Evolutionary conservation across 2,113 vertebrate species (phyloP).

Genomic region (Rhynchopsitta pachyrhyncha): DNA sequence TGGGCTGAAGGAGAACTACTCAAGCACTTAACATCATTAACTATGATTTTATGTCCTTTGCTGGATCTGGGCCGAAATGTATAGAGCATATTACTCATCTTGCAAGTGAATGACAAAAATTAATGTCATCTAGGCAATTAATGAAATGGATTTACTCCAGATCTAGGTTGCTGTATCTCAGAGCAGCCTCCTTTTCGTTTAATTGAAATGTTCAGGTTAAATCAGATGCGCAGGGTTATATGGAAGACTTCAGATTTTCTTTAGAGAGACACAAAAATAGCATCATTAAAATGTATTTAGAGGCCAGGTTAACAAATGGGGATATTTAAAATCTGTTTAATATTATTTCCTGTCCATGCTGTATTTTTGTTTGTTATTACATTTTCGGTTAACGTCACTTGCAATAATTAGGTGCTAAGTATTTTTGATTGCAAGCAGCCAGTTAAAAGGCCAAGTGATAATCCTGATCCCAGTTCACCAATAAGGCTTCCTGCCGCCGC

Average conservation of each 20-base stretch:
- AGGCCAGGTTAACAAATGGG: neutral
- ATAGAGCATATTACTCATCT: neutral
- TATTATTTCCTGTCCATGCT: neutral
- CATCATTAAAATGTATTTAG: neutral
- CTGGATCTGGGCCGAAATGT: neutral
- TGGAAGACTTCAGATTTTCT: neutral
- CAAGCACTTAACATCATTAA: conserved; percentile 31
- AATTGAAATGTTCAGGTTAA: neutral
- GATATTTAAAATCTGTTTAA: neutral
- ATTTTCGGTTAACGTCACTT: conserved; percentile 1
- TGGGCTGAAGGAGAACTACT: neutral
- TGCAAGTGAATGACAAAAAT: conserved; percentile 21
- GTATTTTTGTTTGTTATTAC: neutral
- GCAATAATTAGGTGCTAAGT: neutral
- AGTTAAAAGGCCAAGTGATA: neutral
- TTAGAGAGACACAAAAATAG: neutral
- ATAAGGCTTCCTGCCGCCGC: neutral
- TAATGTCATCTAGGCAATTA: conserved; percentile 17
- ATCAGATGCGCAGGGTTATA: neutral
- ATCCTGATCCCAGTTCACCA: neutral
- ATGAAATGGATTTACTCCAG: conserved; percentile 41
- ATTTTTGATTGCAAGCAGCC: neutral
- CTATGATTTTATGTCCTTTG: conserved; percentile 31
- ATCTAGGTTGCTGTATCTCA: neutral
- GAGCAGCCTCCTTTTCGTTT: neutral